These are phyloP conservation scores for Isotomurus palustris DNA, from an alignment of 2,888 invertebrate genomes.

Conservation along the genomic window DNA sequence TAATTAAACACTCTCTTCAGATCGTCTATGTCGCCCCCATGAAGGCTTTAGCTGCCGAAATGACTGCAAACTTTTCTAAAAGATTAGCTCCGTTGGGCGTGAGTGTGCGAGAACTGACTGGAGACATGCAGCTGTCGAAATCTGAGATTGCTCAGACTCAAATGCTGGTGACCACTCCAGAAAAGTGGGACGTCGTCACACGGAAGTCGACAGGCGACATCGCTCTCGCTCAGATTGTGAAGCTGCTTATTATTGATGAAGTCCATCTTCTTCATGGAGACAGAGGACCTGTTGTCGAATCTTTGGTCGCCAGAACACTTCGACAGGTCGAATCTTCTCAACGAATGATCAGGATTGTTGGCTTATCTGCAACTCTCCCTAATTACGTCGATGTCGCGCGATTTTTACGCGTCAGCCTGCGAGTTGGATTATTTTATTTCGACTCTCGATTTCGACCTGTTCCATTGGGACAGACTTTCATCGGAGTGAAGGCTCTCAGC, in stretches of 20 bases:
- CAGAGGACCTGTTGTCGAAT: slow-evolving; percentile 95
- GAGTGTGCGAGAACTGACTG: slow-evolving; percentile 85
- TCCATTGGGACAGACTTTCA: slow-evolving; percentile 84
- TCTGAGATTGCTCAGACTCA: slow-evolving; percentile 91
- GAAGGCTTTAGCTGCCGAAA: slow-evolving; percentile 98
- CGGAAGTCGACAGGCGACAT: slow-evolving; percentile 88
- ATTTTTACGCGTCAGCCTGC: slow-evolving; percentile 89
- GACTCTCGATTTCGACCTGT: slow-evolving; percentile 92
- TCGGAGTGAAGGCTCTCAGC: slow-evolving; percentile 71
- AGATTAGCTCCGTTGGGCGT: slow-evolving; percentile 75
- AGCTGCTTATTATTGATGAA: slow-evolving; percentile 92
- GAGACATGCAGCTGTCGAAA: slow-evolving; percentile 96
- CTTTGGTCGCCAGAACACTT: slow-evolving; percentile 89
- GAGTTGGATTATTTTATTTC: slow-evolving; percentile 88
- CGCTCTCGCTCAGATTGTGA: slow-evolving; percentile 81
- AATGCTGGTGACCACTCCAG: slow-evolving; percentile 95
- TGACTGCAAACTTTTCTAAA: slow-evolving; percentile 89
- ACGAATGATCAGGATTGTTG: slow-evolving; percentile 94
- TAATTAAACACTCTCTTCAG: slow-evolving; percentile 51
- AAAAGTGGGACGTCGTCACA: slow-evolving; percentile 99
- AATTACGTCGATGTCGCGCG: slow-evolving; percentile 94
- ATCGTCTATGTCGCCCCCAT: slow-evolving; percentile 99
- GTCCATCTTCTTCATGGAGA: slow-evolving; percentile 96
- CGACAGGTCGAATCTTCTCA: slow-evolving; percentile 87
- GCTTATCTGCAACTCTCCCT: slow-evolving; percentile 93